A percentile compares a stretch with the other conserved stretches of the same genome.
Conservation (phyloP, 2,888 invertebrate genomes). For the Tipula helvola region DNA sequence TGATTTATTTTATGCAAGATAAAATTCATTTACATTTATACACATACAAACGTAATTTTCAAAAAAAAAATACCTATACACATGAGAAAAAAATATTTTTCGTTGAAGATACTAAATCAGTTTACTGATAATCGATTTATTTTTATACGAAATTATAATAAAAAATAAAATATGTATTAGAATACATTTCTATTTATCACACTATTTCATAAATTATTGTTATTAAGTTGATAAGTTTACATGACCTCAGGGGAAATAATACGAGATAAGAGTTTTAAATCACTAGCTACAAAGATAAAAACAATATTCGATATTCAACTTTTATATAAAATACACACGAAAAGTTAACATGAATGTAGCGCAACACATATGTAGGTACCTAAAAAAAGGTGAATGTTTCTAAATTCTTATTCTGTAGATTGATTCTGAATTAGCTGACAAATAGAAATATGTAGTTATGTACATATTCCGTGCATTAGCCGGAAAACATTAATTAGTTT, state of each 20-base stretch:
- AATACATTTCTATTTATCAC: background rate
- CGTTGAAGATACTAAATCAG: background rate
- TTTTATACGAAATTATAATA: background rate
- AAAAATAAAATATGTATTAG: background rate
- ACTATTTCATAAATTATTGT: background rate
- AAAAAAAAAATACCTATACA: background rate
- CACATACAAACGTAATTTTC: background rate
- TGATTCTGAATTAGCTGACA: no score
- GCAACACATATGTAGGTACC: no score
- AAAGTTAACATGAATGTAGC: no score
- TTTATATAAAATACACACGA: no score
- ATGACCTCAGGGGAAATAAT: background rate
- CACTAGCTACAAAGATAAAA: background rate
- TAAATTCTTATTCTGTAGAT: no score
- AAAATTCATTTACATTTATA: background rate
- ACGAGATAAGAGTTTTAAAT: background rate
- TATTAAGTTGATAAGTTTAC: background rate
- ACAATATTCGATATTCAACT: no score
- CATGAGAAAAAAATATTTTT: background rate
- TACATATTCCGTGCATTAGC: no score
- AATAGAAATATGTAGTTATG: no score
- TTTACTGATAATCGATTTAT: background rate
- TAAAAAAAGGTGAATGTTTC: no score
- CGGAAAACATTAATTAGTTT: no score
- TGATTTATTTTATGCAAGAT: background rate